phyloP scores from a whole-genome alignment of 1,140 invertebrate species.

The Bombyx mandarina region DNA sequence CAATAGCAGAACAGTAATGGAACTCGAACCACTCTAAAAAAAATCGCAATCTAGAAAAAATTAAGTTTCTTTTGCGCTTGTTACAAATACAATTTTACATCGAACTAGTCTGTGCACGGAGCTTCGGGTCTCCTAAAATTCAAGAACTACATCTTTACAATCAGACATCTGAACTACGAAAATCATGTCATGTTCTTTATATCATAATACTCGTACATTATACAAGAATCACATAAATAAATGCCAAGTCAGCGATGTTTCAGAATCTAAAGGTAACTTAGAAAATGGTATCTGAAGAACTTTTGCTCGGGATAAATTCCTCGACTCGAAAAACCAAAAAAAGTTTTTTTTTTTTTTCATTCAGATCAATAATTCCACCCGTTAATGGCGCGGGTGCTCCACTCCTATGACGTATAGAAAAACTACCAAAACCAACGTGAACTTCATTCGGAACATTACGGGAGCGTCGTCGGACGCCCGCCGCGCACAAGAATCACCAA shows the following conservation, averaged over 20 bases:
- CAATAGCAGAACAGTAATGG: constrained; percentile 55
- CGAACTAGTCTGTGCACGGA: constrained; percentile 52
- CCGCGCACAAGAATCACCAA: constrained; percentile 8
- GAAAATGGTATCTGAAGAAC: constrained; percentile 64
- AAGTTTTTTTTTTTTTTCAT: neutral
- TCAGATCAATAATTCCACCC: constrained; percentile 27
- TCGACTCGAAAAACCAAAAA: too few species aligned
- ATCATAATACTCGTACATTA: constrained; percentile 54
- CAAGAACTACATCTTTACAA: constrained; percentile 43
- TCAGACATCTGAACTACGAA: constrained; percentile 43
- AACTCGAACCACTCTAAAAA: constrained; percentile 67
- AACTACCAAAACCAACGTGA: constrained; percentile 48
- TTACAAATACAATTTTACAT: constrained; percentile 56
- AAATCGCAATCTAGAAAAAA: constrained; percentile 51
- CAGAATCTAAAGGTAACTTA: constrained; percentile 66
- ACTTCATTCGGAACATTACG: constrained; percentile 52
- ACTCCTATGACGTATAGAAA: constrained; percentile 11
- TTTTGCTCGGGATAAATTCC: constrained; percentile 19
- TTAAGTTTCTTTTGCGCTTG: constrained; percentile 37
- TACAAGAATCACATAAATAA: constrained; percentile 67
- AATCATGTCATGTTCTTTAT: constrained; percentile 60
- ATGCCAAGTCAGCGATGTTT: constrained; percentile 65
- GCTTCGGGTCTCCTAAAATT: constrained; percentile 26
- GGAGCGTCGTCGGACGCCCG: constrained; percentile 12
- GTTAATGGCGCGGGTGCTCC: constrained; percentile 18